phyloP scores from a whole-genome alignment of 2,797 vertebrate genomes.

The Halcyon badia region DNA sequence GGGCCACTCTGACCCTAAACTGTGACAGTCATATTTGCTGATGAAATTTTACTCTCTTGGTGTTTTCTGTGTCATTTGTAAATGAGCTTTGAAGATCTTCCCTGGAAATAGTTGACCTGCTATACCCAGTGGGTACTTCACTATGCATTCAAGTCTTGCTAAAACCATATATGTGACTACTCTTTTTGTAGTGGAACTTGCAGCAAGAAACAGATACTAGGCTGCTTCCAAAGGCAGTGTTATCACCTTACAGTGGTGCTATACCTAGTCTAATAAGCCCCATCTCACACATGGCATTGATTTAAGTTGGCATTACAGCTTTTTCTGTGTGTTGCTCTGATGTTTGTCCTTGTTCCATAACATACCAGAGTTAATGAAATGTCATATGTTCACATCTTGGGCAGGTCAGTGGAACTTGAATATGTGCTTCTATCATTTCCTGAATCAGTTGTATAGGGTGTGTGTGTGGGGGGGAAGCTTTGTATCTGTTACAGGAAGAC shows the following conservation, averaged over 20 bases:
- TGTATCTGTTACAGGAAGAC: background rate
- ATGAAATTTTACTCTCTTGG: background rate
- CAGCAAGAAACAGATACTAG: background rate
- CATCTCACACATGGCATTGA: fast-evolving
- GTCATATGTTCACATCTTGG: background rate
- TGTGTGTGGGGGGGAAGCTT: background rate
- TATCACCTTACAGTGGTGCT: background rate
- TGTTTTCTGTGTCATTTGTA: background rate
- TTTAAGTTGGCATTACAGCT: background rate
- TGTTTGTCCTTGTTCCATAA: background rate
- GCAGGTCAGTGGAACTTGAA: background rate
- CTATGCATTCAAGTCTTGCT: background rate
- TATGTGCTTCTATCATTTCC: background rate
- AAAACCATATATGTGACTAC: background rate
- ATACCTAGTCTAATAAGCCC: background rate
- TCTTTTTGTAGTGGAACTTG: background rate
- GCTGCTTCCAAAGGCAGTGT: background rate
- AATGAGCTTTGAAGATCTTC: background rate
- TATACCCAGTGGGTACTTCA: background rate
- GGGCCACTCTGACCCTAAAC: too few species aligned
- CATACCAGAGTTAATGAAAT: background rate
- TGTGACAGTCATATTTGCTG: background rate
- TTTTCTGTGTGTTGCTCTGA: background rate
- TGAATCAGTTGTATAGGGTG: background rate
- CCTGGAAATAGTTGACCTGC: background rate